Conservation (phyloP, 2,888 invertebrate genomes). For the Nemoura dubitans region DNA sequence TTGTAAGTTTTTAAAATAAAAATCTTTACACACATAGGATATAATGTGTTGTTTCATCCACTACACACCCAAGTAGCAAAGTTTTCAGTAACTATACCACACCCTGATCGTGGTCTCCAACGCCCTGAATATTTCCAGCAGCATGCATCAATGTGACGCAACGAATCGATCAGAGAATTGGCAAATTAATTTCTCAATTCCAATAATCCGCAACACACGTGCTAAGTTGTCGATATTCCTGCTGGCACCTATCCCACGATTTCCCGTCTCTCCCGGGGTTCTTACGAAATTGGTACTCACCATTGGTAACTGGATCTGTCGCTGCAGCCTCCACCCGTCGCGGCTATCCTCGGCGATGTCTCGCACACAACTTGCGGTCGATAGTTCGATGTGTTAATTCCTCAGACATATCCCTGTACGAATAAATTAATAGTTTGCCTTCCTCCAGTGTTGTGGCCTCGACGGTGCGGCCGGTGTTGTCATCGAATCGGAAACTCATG, state of each 20-base stretch:
- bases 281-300: neutral
- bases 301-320: neutral
- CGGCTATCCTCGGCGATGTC: neutral
- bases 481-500: neutral
- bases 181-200: neutral
- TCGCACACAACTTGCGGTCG: neutral
- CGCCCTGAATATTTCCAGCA: too few species aligned
- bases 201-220: too few species aligned
- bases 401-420: neutral
- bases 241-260: neutral
- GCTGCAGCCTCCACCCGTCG: neutral
- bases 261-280: neutral
- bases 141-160: too few species aligned
- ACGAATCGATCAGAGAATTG: too few species aligned
- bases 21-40: too few species aligned
- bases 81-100: too few species aligned
- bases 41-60: too few species aligned
- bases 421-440: neutral
- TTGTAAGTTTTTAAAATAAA: too few species aligned
- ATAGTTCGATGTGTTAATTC: neutral
- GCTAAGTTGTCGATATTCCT: neutral
- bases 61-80: too few species aligned
- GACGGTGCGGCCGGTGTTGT: neutral
- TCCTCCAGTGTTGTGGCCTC: neutral
- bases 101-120: too few species aligned